Percentiles rank a stretch among this genome's conserved stretches.
These are phyloP conservation scores for Notocelia uddmanniana DNA, from an alignment of 2,888 invertebrate species.

Conservation along the genomic window DNA sequence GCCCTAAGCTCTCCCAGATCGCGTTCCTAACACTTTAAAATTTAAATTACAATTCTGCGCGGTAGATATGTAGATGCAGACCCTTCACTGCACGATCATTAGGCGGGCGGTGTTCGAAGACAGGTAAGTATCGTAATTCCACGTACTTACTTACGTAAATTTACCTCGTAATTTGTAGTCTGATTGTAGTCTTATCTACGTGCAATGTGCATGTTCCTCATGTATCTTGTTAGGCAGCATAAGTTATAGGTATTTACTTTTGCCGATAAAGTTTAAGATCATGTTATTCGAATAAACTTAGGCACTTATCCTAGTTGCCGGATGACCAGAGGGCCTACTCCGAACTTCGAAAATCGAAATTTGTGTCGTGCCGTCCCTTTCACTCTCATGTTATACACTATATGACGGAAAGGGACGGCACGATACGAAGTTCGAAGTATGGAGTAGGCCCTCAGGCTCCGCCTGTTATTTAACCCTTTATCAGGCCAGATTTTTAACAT, in stretches of 20 bases:
- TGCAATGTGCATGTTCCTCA: slow-evolving; percentile 2
- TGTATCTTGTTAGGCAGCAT: background rate
- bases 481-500: too few relatives aligned
- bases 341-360: too few relatives aligned
- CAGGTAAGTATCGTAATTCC: slow-evolving; percentile 33
- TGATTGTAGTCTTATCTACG: slow-evolving; percentile 8
- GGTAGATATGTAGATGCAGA: slow-evolving; percentile 41
- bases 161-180: slow-evolving; percentile 14
- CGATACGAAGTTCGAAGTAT: too few relatives aligned
- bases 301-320: too few relatives aligned
- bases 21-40: slow-evolving; percentile 80
- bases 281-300: too few relatives aligned
- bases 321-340: too few relatives aligned
- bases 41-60: slow-evolving; percentile 70
- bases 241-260: background rate
- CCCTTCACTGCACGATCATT: slow-evolving; percentile 39
- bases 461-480: too few relatives aligned
- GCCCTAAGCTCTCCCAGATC: slow-evolving; percentile 77
- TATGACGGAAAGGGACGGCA: too few relatives aligned
- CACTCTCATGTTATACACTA: too few relatives aligned
- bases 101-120: slow-evolving; percentile 29
- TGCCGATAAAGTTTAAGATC: too few relatives aligned
- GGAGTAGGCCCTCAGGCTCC: too few relatives aligned
- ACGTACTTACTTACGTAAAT: slow-evolving; percentile 35
- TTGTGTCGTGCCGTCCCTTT: too few relatives aligned